Conservation (phyloP, 2,888 invertebrate species). For the Salticus scenicus region DNA sequence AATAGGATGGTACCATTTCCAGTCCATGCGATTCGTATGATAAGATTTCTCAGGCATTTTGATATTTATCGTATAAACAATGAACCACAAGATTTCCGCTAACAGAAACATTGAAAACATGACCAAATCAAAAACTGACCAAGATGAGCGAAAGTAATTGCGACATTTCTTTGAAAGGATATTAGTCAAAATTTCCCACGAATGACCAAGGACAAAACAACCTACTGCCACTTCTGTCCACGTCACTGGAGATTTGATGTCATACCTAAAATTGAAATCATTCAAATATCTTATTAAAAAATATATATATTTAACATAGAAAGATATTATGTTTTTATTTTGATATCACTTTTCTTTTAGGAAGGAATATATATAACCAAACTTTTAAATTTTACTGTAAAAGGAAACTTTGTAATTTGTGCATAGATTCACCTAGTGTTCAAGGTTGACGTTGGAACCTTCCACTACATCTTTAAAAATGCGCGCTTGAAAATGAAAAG, state of each 20-base stretch:
- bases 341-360: no score
- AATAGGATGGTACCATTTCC: constrained; percentile 81
- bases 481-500: no score
- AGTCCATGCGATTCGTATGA: constrained; percentile 81
- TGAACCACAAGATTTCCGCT: constrained; percentile 84
- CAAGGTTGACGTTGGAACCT: no score
- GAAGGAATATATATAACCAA: no score
- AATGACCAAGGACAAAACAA: constrained; percentile 60
- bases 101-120: constrained; percentile 75
- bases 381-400: no score
- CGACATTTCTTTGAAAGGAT: constrained; percentile 43
- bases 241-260: constrained; percentile 76
- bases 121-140: constrained; percentile 65
- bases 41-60: constrained; percentile 74
- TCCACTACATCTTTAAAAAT: no score
- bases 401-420: no score
- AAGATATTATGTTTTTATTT: no score
- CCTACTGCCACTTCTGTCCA: constrained; percentile 67
- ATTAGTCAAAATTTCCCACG: constrained; percentile 62
- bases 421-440: no score
- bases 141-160: constrained; percentile 61
- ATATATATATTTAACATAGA: no score
- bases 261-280: no score
- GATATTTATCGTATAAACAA: constrained; percentile 82
- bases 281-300: no score